These are phyloP conservation scores for Semicossyphus pulcher DNA, from an alignment of 2,113 vertebrate genomes.

Conservation along the genomic window DNA sequence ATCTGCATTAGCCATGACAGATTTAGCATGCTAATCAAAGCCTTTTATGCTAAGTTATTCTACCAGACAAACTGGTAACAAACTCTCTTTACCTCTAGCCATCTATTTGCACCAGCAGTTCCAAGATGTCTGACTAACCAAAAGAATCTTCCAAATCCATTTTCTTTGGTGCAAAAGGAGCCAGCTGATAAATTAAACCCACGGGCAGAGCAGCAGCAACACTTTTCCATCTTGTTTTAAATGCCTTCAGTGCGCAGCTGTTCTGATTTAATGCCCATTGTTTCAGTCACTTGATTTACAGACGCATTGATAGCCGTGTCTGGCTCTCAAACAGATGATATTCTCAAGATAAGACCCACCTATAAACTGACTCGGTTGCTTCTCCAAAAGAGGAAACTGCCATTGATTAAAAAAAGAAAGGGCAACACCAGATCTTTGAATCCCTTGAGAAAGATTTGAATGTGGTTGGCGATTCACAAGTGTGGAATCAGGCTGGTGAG, in stretches of 20 bases:
- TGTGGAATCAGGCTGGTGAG: conserved; percentile 54
- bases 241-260: conserved; percentile 44
- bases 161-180: conserved; percentile 14
- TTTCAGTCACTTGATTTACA: conserved; percentile 54
- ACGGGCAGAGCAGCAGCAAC: conserved; percentile 20
- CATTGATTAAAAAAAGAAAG: conserved; percentile 20
- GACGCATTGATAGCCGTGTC: conserved; percentile 27
- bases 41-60: neutral
- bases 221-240: conserved; percentile 20
- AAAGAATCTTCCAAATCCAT: neutral
- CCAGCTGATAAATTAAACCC: conserved; percentile 44
- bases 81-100: neutral
- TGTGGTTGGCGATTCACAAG: conserved; percentile 57
- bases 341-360: conserved; percentile 32
- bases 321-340: conserved; percentile 17
- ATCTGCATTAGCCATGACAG: neutral
- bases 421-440: conserved; percentile 44
- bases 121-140: neutral
- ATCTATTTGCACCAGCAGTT: neutral
- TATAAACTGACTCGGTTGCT: conserved; percentile 41
- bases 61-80: neutral
- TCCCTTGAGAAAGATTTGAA: conserved; percentile 42
- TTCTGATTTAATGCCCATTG: conserved; percentile 48
- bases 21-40: neutral
- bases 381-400: conserved; percentile 36